phyloP scores from a whole-genome alignment of 2,113 vertebrate species.

The Pseudorectes ferrugineus region DNA sequence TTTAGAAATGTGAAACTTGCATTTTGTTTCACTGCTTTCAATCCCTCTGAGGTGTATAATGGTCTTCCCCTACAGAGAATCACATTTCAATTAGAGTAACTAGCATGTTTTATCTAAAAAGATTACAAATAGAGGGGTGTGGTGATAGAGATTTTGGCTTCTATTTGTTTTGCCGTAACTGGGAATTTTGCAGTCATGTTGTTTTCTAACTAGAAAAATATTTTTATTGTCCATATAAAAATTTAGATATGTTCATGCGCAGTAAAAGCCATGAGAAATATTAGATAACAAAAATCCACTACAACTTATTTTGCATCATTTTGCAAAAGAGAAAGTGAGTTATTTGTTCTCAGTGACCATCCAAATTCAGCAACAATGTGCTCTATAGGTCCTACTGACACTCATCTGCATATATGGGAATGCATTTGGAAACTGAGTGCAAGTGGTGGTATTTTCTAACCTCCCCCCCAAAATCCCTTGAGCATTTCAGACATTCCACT shows the following conservation, averaged over 20 bases:
- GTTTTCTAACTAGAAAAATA: neutral
- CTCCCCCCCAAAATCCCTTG: neutral
- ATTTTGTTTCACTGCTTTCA: neutral
- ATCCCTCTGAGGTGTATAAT: neutral
- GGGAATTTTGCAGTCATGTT: neutral
- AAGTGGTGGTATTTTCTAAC: neutral
- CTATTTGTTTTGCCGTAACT: neutral
- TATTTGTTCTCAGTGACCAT: neutral
- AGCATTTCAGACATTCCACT: neutral
- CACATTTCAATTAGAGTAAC: neutral
- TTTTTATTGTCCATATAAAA: neutral
- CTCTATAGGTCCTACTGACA: neutral
- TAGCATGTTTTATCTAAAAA: neutral
- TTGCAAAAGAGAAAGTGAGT: conserved; percentile 37
- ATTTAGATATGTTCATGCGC: neutral
- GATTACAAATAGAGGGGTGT: fast-evolving
- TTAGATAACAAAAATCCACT: neutral
- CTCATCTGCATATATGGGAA: neutral
- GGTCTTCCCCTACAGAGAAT: neutral
- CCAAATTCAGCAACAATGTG: neutral
- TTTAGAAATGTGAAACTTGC: neutral
- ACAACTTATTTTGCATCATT: neutral
- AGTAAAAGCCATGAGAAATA: neutral
- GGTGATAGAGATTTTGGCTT: neutral
- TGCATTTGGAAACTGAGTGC: neutral